Conservation (phyloP, 2,113 vertebrate genomes). For the Megaceryle torquata region DNA sequence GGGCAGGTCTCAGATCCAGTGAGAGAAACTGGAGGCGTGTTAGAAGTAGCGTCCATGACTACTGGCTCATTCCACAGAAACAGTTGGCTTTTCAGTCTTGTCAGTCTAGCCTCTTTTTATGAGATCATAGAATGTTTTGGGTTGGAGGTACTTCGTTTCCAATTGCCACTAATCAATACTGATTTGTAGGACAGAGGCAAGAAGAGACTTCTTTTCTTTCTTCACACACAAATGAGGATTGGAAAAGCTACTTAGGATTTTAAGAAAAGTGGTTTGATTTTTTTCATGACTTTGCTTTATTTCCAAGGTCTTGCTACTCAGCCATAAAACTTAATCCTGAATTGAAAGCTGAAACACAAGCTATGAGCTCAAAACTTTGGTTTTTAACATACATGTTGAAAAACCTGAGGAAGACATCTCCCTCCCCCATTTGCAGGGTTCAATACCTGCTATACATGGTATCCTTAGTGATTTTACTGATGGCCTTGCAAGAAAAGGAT, state of each 20-base stretch:
- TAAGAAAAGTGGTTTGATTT: not conserved
- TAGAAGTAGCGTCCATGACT: not conserved
- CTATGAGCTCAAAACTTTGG: not conserved
- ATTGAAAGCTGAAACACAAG: not conserved
- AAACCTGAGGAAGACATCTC: not conserved
- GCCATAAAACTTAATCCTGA: not conserved
- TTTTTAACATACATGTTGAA: not conserved
- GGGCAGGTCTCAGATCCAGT: not conserved
- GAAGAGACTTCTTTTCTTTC: not conserved
- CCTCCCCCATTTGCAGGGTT: not conserved
- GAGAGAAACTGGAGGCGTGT: not conserved
- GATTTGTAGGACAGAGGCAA: not conserved
- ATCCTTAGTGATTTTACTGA: not conserved
- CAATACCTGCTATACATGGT: not conserved
- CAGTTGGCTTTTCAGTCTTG: not conserved
- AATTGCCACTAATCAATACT: not conserved
- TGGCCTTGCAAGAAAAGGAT: not conserved
- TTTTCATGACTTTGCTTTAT: not conserved
- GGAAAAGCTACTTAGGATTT: not conserved
- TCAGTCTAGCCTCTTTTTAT: not conserved
- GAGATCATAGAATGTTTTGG: not conserved
- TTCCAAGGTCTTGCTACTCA: not conserved
- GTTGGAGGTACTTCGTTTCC: not conserved
- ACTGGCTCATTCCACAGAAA: not conserved
- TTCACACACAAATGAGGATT: not conserved